Base-by-base conservation (phyloP, 2,113 vertebrate species). In the Pituophis catenifer region DNA sequence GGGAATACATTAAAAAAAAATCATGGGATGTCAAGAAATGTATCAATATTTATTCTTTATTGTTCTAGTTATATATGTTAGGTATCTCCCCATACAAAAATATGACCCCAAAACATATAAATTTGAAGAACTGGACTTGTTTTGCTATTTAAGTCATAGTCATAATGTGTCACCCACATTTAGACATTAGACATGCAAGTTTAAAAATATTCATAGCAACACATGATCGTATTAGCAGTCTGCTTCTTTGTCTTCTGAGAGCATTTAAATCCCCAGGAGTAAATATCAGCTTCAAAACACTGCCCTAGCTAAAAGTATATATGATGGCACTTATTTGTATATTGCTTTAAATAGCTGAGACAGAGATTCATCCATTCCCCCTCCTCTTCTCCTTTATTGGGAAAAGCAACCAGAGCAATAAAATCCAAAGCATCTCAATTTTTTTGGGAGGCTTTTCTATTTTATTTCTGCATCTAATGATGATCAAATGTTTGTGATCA, bases 161-260 rank as follows among this genome's bases (percentile, higher is more conserved):
- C 93, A 93, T 33, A 93, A 92, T 95, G 93, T 91, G 92, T 75
- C 89, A 95, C 90, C 87, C 94, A 54, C 91, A 3, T 90, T 54
- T 89, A 92, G 53, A 89, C 93, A 95, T 95, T 95, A 95, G 92
- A 93, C 52, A 86, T 93, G 90, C 89, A 93, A 92, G 70, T 95
- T 93, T 75, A 94, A 33, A 12, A 75, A 86, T 95, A 94, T 94
- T 92, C 95, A 2, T 52, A 5, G n/a, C 12, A 65, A 94, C 94
- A 5, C 23, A 58, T 92, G 94, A 90, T 55, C 70, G 86, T 94
- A 93, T 93, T 92, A 93, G 92, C 26, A 75, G 53, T 12, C 12
- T 96, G 52, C 10, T 95, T 50, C 92, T 95, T 92, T 53, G 50
- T 53, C 17, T 95, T 96, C 90, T 91, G 89, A 88, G 87, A 55